These are phyloP conservation scores for Catharus ustulatus DNA, from an alignment of 2,797 vertebrate genomes.

Conservation along the genomic window DNA sequence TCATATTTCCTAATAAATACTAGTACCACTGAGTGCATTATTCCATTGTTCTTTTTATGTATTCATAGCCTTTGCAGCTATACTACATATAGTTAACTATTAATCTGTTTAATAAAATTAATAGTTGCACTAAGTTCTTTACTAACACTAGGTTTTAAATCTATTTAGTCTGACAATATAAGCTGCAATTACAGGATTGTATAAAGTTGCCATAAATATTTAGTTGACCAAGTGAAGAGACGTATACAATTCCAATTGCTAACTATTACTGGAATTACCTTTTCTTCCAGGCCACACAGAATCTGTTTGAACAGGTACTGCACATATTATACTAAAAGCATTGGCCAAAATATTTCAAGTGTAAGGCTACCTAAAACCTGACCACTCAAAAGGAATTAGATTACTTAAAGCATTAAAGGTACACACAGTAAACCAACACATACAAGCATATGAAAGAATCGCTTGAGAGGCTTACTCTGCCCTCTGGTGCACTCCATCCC, in stretches of 20 bases:
- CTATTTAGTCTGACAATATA: slow-evolving; percentile 54
- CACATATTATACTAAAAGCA: slow-evolving; percentile 40
- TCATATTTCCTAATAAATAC: neutral
- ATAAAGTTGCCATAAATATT: slow-evolving; percentile 64
- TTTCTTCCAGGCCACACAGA: slow-evolving; percentile 64
- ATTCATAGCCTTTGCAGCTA: slow-evolving; percentile 7
- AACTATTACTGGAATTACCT: slow-evolving; percentile 69
- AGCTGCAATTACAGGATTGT: slow-evolving; percentile 37
- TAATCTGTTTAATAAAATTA: slow-evolving; percentile 55
- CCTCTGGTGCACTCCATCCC: slow-evolving; percentile 15
- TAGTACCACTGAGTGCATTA: neutral
- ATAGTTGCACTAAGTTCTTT: slow-evolving; percentile 37
- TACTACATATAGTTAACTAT: slow-evolving; percentile 17
- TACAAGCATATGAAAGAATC: neutral
- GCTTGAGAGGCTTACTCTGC: neutral
- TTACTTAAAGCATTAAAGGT: slow-evolving; percentile 30
- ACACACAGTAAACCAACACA: neutral
- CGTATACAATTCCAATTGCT: slow-evolving; percentile 63
- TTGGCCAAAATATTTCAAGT: slow-evolving; percentile 51
- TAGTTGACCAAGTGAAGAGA: slow-evolving; percentile 66
- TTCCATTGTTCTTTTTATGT: neutral
- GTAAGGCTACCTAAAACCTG: slow-evolving; percentile 47
- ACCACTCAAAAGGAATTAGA: slow-evolving; percentile 11
- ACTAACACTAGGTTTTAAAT: slow-evolving; percentile 45
- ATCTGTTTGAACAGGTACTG: slow-evolving; percentile 64